phyloP scores from a whole-genome alignment of 2,888 invertebrate genomes.

The Scaptomyza cyrtandrae region DNA sequence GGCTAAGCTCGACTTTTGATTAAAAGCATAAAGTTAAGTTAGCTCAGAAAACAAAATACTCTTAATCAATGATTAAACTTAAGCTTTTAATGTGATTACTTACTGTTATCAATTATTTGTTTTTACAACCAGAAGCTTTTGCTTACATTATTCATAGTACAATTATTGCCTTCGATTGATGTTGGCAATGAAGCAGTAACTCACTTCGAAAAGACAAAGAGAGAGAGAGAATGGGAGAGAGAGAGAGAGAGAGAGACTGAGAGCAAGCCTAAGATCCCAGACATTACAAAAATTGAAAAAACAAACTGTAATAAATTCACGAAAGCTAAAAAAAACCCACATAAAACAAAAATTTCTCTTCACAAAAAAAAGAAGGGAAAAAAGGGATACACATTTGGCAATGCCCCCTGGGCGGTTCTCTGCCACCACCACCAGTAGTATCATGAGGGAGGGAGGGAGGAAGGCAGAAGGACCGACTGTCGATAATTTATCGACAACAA shows the following conservation, averaged over 20 bases:
- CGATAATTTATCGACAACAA: slow-evolving; percentile 82
- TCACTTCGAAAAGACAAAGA: slow-evolving; percentile 37
- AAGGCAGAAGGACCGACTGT: slow-evolving; percentile 65
- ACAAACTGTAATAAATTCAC: slow-evolving; percentile 78
- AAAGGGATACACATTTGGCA: slow-evolving; percentile 55
- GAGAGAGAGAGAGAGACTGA: neutral
- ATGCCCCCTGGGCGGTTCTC: slow-evolving; percentile 42
- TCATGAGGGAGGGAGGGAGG: slow-evolving; percentile 9
- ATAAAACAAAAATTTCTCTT: slow-evolving; percentile 24
- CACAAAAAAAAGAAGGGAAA: neutral
- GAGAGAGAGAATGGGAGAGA: neutral
- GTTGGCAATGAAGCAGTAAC: slow-evolving; percentile 51
- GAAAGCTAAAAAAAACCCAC: slow-evolving; percentile 23
- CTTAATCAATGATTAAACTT: no score
- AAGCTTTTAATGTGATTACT: no score
- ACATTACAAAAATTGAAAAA: slow-evolving; percentile 75
- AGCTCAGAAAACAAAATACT: no score
- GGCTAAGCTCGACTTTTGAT: neutral
- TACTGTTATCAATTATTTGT: neutral
- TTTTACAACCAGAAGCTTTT: neutral
- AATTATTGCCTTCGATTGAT: slow-evolving; percentile 63
- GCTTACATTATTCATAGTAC: slow-evolving; percentile 20
- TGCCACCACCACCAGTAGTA: slow-evolving; percentile 21
- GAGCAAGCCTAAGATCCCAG: slow-evolving; percentile 34
- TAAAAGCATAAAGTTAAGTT: no score